A percentile compares a stretch with the other conserved stretches of the same genome.
Conservation (phyloP, 1,140 invertebrate species). For the Pantala flavescens region DNA sequence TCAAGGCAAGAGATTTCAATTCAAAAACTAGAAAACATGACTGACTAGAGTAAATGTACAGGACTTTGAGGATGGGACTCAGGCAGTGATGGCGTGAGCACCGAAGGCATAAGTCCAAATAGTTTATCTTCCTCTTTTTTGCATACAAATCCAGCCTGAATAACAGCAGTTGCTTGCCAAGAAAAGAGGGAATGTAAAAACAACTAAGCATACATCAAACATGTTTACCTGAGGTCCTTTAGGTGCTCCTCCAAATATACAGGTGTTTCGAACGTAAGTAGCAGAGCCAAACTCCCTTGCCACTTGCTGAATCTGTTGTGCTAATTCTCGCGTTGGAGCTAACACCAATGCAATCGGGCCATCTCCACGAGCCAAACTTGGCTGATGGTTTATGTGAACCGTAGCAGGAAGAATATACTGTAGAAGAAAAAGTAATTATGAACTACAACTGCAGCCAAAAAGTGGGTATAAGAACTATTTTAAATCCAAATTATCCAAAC, state of each 20-base stretch:
- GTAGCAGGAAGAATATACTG: constrained; percentile 67
- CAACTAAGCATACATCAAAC: neutral
- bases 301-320: constrained; percentile 92
- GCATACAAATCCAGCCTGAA: constrained; percentile 56
- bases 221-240: constrained; percentile 63
- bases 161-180: constrained; percentile 57
- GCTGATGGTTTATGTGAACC: constrained; percentile 88
- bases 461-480: no score
- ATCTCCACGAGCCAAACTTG: constrained; percentile 66
- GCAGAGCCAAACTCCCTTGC: constrained; percentile 77
- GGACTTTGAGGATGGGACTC: constrained; percentile 58
- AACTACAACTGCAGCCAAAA: neutral
- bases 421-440: neutral
- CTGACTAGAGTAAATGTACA: constrained; percentile 36
- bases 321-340: constrained; percentile 88
- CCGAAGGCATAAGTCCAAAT: constrained; percentile 55
- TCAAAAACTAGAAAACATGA: no score
- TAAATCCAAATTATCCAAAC: no score
- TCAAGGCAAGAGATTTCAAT: no score
- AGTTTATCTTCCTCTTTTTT: constrained; percentile 52
- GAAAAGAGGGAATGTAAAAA: constrained; percentile 34
- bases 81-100: constrained; percentile 55
- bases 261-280: constrained; percentile 77
- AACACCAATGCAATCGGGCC: constrained; percentile 85
- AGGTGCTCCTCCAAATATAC: constrained; percentile 92